Percentiles rank a stretch among this genome's conserved stretches.
phyloP scores from a whole-genome alignment of 1,140 invertebrate species.

The Drosophila grimshawi region DNA sequence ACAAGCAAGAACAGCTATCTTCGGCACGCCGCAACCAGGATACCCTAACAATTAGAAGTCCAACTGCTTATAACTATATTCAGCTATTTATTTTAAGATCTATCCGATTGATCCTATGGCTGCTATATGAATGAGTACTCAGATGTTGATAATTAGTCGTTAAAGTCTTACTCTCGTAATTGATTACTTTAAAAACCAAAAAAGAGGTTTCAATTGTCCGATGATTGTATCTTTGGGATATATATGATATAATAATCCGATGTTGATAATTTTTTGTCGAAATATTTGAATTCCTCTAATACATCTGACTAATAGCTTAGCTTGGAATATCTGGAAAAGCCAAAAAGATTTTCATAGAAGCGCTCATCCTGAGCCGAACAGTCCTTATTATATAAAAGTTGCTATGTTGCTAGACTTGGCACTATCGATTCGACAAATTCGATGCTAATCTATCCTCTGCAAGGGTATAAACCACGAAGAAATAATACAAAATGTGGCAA shows the following conservation, averaged over 20 bases:
- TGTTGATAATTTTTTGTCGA: too few relatives aligned
- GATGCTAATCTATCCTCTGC: not conserved
- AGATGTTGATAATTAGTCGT: not conserved
- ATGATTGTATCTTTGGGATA: too few relatives aligned
- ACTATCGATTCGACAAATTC: too few relatives aligned
- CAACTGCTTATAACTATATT: not conserved
- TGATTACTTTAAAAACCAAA: too few relatives aligned
- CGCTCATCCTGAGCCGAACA: too few relatives aligned
- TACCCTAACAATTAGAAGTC: not conserved
- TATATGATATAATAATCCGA: too few relatives aligned
- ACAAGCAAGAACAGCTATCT: slow-evolving; percentile 7
- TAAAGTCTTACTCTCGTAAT: too few relatives aligned
- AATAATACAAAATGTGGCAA: slow-evolving; percentile 53
- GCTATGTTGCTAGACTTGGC: too few relatives aligned
- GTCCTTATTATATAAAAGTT: too few relatives aligned
- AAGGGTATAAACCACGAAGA: slow-evolving; percentile 1
- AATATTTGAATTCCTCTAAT: too few relatives aligned
- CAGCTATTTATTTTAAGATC: not conserved
- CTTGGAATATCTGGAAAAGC: not conserved
- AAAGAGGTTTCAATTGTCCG: too few relatives aligned
- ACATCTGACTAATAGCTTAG: not conserved
- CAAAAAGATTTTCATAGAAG: too few relatives aligned
- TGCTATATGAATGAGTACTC: not conserved
- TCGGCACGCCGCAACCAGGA: not conserved
- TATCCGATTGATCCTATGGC: not conserved